Evolutionary conservation across 2,888 invertebrate species (phyloP).

Genomic region (Endotricha flammealis): DNA sequence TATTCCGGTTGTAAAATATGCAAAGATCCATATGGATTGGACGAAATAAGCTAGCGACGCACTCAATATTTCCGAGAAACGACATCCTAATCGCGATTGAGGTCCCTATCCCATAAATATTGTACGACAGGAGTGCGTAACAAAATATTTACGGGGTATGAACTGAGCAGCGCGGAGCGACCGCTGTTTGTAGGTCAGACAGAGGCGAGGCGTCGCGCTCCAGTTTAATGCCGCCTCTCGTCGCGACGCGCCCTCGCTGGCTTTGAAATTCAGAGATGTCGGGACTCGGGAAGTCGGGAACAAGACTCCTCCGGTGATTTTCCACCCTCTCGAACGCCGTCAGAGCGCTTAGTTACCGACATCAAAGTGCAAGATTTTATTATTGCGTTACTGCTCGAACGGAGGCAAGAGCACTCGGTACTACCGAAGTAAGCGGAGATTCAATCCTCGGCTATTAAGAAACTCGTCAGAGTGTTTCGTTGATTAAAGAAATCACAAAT

Average conservation of each 20-base stretch:
- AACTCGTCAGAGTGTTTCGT: conserved; percentile 27
- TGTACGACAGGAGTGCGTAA: conserved; percentile 45
- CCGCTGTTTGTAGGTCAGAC: conserved; percentile 62
- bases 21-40: conserved; percentile 49
- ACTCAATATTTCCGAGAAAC: conserved; percentile 58
- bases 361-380: conserved; percentile 68
- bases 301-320: conserved; percentile 50
- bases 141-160: conserved; percentile 54
- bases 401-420: conserved; percentile 36
- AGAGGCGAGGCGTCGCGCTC: conserved; percentile 40
- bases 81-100: conserved; percentile 61
- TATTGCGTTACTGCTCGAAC: conserved; percentile 50
- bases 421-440: conserved; percentile 36
- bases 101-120: conserved; percentile 63
- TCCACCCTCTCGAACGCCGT: conserved; percentile 45
- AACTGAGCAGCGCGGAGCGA: conserved; percentile 26
- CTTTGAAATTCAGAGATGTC: conserved; percentile 36
- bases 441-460: conserved; percentile 46
- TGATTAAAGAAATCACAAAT: conserved; percentile 34
- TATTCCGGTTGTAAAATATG: conserved; percentile 50
- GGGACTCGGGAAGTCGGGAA: too few relatives aligned
- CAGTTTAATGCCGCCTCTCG: conserved; percentile 48
- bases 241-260: conserved; percentile 37
- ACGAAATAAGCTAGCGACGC: conserved; percentile 49
- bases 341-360: conserved; percentile 36